Conservation (phyloP, 2,113 vertebrate genomes). For the Plestiodon gilberti region DNA sequence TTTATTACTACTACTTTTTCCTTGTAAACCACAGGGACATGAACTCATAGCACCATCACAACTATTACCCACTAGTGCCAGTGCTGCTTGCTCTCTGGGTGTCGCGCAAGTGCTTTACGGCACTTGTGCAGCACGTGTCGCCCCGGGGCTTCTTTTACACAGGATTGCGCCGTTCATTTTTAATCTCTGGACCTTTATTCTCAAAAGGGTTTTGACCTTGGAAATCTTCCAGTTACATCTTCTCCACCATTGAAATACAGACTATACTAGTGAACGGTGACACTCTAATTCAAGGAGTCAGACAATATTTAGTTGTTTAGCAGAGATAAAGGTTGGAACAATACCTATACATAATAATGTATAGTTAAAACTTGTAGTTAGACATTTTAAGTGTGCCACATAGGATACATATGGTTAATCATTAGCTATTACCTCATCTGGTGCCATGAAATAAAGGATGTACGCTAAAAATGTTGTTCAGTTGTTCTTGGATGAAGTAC, state of each 20-base stretch:
- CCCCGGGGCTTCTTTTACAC: no score
- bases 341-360: not conserved
- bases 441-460: not conserved
- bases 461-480: not conserved
- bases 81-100: no score
- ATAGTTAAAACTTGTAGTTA: not conserved
- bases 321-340: not conserved
- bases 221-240: slow-evolving; percentile 47
- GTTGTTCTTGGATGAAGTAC: not conserved
- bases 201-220: slow-evolving; percentile 51
- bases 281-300: slow-evolving; percentile 38
- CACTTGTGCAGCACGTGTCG: no score
- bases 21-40: no score
- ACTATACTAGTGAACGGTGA: slow-evolving; percentile 44
- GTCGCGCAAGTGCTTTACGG: no score
- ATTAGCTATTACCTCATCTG: not conserved
- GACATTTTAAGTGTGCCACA: not conserved
- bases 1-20: no score
- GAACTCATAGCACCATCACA: no score
- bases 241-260: slow-evolving; percentile 27
- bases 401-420: not conserved
- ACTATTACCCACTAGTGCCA: no score
- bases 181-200: slow-evolving; percentile 42
- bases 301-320: slow-evolving; percentile 27
- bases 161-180: no score